Evolutionary conservation across 2,797 vertebrate genomes (phyloP).

Genomic region (Discoglossus pictus): DNA sequence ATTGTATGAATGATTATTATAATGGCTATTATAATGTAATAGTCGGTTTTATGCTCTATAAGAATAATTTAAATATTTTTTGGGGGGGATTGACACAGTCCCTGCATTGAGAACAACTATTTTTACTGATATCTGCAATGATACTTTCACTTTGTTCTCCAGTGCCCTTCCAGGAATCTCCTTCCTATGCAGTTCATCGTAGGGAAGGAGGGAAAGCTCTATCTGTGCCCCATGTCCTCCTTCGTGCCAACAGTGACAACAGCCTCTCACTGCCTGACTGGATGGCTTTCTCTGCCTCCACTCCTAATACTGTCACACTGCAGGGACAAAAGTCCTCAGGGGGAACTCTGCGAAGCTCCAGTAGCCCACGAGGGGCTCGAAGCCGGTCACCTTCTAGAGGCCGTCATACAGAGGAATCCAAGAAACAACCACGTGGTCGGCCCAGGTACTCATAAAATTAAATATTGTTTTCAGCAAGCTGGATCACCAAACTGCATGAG

Average conservation of each 20-base stretch:
- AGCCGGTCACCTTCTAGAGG: slow-evolving; percentile 82
- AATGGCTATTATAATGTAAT: no score
- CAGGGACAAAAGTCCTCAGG: slow-evolving; percentile 81
- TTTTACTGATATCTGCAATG: no score
- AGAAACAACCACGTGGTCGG: slow-evolving; percentile 82
- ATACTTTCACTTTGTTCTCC: slow-evolving; percentile 2
- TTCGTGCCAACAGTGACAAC: slow-evolving; percentile 90
- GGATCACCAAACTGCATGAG: no score
- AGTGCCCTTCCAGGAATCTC: slow-evolving; percentile 92
- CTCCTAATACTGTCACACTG: slow-evolving; percentile 67
- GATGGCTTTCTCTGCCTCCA: slow-evolving; percentile 73
- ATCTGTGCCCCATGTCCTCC: slow-evolving; percentile 79
- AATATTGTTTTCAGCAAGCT: not conserved
- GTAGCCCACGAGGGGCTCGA: slow-evolving; percentile 86
- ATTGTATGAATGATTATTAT: no score
- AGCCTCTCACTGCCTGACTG: slow-evolving; percentile 89
- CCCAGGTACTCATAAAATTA: slow-evolving; percentile 73
- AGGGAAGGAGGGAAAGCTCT: slow-evolving; percentile 76
- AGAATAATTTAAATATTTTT: no score
- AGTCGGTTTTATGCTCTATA: no score
- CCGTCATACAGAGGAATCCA: slow-evolving; percentile 82
- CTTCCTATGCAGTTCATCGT: slow-evolving; percentile 84
- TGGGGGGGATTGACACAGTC: no score
- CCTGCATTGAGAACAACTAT: no score
- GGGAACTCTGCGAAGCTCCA: slow-evolving; percentile 86